A percentile compares a stretch with the other conserved stretches of the same genome.
These are phyloP conservation scores for Xylocampa areola DNA, from an alignment of 2,888 invertebrate species.

Conservation along the genomic window DNA sequence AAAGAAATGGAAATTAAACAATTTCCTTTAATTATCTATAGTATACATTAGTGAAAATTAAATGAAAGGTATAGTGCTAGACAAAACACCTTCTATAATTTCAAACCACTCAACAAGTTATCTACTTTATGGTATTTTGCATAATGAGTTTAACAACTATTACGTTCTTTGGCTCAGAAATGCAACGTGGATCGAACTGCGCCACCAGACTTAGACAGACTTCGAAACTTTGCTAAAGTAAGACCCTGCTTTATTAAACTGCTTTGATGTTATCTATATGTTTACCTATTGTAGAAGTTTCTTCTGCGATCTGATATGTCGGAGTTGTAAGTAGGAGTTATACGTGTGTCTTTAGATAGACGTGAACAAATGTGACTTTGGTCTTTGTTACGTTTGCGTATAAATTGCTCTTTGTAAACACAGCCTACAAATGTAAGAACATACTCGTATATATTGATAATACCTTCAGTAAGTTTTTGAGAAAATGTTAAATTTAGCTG, in stretches of 20 bases:
- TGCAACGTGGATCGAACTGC: constrained; percentile 56
- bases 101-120: constrained; percentile 5
- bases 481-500: constrained; percentile 30
- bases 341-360: constrained; percentile 11
- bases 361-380: constrained; percentile 27
- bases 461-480: constrained; percentile 13
- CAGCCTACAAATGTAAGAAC: constrained; percentile 12
- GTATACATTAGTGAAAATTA: no score
- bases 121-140: constrained; percentile 13
- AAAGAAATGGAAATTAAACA: no score
- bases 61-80: no score
- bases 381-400: constrained; percentile 14
- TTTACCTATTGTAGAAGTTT: constrained; percentile 36
- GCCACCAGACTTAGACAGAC: constrained; percentile 50
- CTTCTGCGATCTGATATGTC: constrained; percentile 9
- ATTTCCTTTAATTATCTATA: no score
- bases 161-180: constrained; percentile 39
- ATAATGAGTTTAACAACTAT: constrained; percentile 42
- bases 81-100: no score
- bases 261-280: constrained; percentile 58
- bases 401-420: constrained; percentile 26
- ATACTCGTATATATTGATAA: constrained; percentile 35
- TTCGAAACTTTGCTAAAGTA: constrained; percentile 59
- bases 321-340: constrained; percentile 5
- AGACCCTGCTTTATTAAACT: constrained; percentile 61